Percentiles rank a stretch among this genome's conserved stretches.
These are phyloP conservation scores for Alosa alosa DNA, from an alignment of 2,113 vertebrate species.

Conservation along the genomic window DNA sequence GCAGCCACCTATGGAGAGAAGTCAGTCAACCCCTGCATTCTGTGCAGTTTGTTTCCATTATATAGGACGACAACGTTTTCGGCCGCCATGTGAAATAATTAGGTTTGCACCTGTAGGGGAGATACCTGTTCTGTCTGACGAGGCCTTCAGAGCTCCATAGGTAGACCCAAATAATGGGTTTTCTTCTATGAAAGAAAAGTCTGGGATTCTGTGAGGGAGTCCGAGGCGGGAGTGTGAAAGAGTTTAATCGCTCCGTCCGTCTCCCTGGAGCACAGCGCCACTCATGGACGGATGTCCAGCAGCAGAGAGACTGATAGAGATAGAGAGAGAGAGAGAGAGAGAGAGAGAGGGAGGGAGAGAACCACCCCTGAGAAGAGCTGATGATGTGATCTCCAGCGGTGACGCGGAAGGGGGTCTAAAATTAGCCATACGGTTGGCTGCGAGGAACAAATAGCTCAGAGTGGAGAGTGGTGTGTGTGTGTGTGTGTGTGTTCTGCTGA, in stretches of 20 bases:
- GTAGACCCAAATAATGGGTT: too few relatives aligned
- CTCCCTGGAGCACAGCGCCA: neutral
- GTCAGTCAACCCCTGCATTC: neutral
- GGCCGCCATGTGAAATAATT: neutral
- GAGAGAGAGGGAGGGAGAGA: neutral
- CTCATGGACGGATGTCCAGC: neutral
- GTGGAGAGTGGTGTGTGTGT: neutral
- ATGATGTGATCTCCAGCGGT: neutral
- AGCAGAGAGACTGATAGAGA: neutral
- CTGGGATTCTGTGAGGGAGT: too few relatives aligned
- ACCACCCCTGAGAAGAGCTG: neutral
- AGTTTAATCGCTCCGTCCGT: neutral
- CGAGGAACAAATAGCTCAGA: neutral
- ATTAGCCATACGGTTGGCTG: slow-evolving; percentile 14
- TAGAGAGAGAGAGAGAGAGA: neutral
- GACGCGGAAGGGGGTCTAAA: neutral
- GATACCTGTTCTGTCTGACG: too few relatives aligned
- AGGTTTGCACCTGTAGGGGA: neutral
- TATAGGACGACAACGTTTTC: neutral
- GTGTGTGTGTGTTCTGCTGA: neutral
- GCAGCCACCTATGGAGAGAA: neutral
- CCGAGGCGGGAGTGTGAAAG: too few relatives aligned
- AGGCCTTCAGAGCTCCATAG: too few relatives aligned
- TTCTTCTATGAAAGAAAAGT: too few relatives aligned
- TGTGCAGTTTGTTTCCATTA: neutral